Conservation (phyloP, 1,140 invertebrate species). For the Lordiphosa collinella region DNA sequence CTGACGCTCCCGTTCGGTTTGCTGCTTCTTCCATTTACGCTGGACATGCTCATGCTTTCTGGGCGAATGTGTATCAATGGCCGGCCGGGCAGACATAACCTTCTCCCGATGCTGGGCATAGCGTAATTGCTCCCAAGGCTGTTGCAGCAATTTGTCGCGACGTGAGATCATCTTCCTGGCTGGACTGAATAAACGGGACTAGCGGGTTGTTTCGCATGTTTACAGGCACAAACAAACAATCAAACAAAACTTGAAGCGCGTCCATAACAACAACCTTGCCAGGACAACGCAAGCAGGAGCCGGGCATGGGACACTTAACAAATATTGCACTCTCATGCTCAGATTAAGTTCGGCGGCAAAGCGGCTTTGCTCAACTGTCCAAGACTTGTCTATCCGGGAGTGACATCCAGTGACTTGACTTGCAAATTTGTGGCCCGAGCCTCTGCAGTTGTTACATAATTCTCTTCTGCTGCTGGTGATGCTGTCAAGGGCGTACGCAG, state of each 20-base stretch:
- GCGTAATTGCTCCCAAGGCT: constrained; percentile 79
- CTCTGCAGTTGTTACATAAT: constrained; percentile 63
- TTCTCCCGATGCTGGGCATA: constrained; percentile 80
- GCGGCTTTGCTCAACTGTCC: constrained; percentile 71
- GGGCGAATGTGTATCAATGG: constrained; percentile 81
- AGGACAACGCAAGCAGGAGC: constrained; percentile 51
- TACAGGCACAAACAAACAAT: constrained; percentile 57
- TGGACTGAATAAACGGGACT: constrained; percentile 9
- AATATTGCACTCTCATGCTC: constrained; percentile 72
- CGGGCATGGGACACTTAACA: constrained; percentile 34
- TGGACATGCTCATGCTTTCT: constrained; percentile 80
- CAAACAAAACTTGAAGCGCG: constrained; percentile 20
- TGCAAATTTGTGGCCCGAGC: constrained; percentile 63
- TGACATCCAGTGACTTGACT: constrained; percentile 72
- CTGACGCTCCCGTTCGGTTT: constrained; percentile 81
- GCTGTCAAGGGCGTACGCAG: not conserved
- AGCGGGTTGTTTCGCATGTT: constrained; percentile 30
- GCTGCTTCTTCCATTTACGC: constrained; percentile 82
- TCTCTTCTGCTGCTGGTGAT: constrained; percentile 33
- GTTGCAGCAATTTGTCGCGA: constrained; percentile 80
- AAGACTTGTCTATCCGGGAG: constrained; percentile 61
- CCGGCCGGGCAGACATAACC: constrained; percentile 81
- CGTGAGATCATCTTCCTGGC: constrained; percentile 78
- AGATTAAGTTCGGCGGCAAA: constrained; percentile 61
- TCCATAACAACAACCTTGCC: constrained; percentile 75